Percentiles rank a stretch among this genome's conserved stretches.
Conservation (phyloP, 2,797 vertebrate genomes). For the Bryconaethiops microstoma region DNA sequence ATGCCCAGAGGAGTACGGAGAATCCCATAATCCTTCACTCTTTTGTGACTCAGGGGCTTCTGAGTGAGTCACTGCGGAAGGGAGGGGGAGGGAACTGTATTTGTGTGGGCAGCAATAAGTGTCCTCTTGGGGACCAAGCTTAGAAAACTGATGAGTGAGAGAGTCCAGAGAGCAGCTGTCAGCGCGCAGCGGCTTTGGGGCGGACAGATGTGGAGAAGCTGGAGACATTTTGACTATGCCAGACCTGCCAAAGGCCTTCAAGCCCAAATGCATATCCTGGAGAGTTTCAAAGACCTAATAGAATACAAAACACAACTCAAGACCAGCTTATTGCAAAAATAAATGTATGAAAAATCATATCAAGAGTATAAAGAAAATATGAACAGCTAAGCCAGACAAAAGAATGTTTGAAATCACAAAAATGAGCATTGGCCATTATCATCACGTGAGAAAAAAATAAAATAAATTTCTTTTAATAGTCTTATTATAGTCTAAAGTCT, state of each 20-base stretch:
- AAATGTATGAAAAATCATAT: no score
- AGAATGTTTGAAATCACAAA: no score
- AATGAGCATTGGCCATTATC: no score
- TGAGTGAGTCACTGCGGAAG: constrained; percentile 43
- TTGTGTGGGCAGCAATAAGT: constrained; percentile 57
- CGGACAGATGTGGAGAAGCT: background rate
- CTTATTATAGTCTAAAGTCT: no score
- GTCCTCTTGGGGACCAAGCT: constrained; percentile 68
- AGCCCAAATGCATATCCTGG: constrained; percentile 42
- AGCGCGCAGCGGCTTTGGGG: constrained; percentile 28
- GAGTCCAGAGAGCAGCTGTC: constrained; percentile 56
- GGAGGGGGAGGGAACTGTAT: constrained; percentile 31
- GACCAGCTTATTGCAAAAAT: background rate
- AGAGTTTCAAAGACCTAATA: constrained; percentile 72
- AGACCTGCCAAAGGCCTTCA: constrained; percentile 42
- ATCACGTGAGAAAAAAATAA: no score
- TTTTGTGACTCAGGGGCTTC: constrained; percentile 3
- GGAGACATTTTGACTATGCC: constrained; percentile 9
- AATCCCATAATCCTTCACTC: constrained; percentile 41
- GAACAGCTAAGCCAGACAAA: no score
- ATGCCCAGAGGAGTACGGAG: constrained; percentile 26
- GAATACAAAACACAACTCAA: constrained; percentile 1
- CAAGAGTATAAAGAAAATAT: no score
- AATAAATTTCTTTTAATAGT: no score
- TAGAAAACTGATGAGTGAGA: constrained; percentile 62